Conservation (phyloP, 2,797 vertebrate genomes). For the Calcarius lapponicus region DNA sequence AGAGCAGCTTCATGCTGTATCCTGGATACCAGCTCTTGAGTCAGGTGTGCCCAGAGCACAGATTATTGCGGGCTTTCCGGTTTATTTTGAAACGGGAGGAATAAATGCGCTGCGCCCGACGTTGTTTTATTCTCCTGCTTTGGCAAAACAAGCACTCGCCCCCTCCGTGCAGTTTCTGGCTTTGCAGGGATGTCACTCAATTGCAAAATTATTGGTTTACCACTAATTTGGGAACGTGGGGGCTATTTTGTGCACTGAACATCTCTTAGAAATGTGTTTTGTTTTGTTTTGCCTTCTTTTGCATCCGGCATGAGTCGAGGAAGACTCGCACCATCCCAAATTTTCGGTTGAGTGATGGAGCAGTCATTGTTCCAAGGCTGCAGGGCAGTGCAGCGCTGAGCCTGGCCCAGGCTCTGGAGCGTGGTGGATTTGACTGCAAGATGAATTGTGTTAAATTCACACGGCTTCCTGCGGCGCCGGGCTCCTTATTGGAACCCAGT, state of each 20-base stretch:
- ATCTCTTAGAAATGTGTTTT: background rate
- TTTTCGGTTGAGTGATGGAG: constrained; percentile 33
- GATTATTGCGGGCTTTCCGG: constrained; percentile 73
- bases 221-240: background rate
- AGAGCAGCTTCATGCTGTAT: constrained; percentile 83
- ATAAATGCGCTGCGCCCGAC: constrained; percentile 7
- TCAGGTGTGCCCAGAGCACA: constrained; percentile 73
- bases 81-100: constrained; percentile 65
- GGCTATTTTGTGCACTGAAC: background rate
- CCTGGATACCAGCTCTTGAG: constrained; percentile 80
- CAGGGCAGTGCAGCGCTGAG: background rate
- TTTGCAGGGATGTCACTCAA: background rate
- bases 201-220: constrained; percentile 20
- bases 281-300: background rate
- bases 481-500: constrained; percentile 12
- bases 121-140: constrained; percentile 28
- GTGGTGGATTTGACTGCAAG: constrained; percentile 2
- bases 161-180: background rate
- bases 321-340: background rate
- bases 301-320: background rate
- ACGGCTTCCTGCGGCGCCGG: background rate
- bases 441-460: constrained; percentile 43
- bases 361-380: constrained; percentile 36
- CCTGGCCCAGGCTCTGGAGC: constrained; percentile 17
- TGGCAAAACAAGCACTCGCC: constrained; percentile 33